Evolutionary conservation across 2,113 vertebrate genomes (phyloP).

Genomic region (Jacana jacana): DNA sequence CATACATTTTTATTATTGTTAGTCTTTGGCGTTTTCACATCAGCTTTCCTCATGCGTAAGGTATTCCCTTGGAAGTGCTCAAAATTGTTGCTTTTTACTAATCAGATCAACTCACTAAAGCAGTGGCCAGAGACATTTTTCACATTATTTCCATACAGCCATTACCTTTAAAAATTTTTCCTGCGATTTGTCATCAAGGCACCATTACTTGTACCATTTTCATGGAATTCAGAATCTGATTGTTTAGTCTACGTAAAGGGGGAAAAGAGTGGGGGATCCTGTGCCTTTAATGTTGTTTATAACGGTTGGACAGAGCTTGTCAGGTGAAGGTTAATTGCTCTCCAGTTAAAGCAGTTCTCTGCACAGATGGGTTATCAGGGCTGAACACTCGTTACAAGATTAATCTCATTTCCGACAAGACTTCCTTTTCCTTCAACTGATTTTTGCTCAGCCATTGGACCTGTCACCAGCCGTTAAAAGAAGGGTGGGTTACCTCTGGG

Average conservation of each 20-base stretch:
- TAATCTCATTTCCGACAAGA: conserved; percentile 90
- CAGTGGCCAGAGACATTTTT: background rate
- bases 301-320: conserved; percentile 78
- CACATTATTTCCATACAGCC: background rate
- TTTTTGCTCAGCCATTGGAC: conserved; percentile 81
- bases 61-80: background rate
- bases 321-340: conserved; percentile 87
- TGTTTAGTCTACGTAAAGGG: conserved; percentile 74
- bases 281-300: conserved; percentile 81
- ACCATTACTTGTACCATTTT: conserved; percentile 43
- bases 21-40: background rate
- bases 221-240: conserved; percentile 66
- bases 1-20: conserved; percentile 34
- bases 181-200: background rate
- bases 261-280: conserved; percentile 31
- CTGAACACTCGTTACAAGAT: conserved; percentile 86
- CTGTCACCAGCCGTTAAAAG: conserved; percentile 81
- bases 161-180: background rate
- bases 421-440: conserved; percentile 89
- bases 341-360: conserved; percentile 79
- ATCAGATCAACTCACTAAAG: background rate
- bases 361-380: conserved; percentile 89
- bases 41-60: conserved; percentile 19
- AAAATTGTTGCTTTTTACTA: background rate
- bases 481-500: conserved; percentile 76